Evolutionary conservation across 2,113 vertebrate species (phyloP), one percentile per base, ranked within the genome.

Genomic region (Nothobranchius furzeri): DNA sequence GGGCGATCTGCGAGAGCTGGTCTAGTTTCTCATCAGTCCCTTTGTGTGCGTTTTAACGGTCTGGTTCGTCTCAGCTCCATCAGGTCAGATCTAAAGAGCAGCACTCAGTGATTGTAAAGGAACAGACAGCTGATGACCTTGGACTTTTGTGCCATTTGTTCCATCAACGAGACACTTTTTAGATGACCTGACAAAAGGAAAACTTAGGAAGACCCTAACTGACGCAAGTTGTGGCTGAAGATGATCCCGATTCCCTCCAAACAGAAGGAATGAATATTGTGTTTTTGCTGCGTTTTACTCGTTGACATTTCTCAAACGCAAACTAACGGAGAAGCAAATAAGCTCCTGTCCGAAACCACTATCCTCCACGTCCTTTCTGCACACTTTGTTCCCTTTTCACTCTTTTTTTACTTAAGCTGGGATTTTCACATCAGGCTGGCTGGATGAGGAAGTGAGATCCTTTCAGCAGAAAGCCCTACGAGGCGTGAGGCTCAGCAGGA

Each of bases 21-120:
- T 2, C 4, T 30, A 76, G 71, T 68, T 75, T 12, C 64, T 13
- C 15, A 24, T 48, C 47, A 30, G 64, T 53, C 51, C 1, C 13
- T n/a, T 47, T 2, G n/a, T n/a, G n/a, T n/a, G n/a, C n/a, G n/a
- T 50, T 60, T 53, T 35, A 57, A 47, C 64, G 35, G 25, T 37
- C 25, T 37, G 46, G 52, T 42, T 20, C 6, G 17, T 46, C 55
- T 62, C 24, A n/a, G 51, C 65, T 55, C 13, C 57, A 15, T 53
- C 15, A 11, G 68, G 76, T 70, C 72, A 68, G 54, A 62, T 63
- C 67, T 74, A 68, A 77, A 64, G 81, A 76, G 24, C 35, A 12
- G 67, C 58, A 0, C 1, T 58, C 64, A 9, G 66, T 75, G 63
- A 78, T 0, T 47, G 35, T 57, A 58, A 37, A 70, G 54, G 35